Evolutionary conservation across 1,140 invertebrate species (phyloP).

Genomic region (Colletes latitarsis): DNA sequence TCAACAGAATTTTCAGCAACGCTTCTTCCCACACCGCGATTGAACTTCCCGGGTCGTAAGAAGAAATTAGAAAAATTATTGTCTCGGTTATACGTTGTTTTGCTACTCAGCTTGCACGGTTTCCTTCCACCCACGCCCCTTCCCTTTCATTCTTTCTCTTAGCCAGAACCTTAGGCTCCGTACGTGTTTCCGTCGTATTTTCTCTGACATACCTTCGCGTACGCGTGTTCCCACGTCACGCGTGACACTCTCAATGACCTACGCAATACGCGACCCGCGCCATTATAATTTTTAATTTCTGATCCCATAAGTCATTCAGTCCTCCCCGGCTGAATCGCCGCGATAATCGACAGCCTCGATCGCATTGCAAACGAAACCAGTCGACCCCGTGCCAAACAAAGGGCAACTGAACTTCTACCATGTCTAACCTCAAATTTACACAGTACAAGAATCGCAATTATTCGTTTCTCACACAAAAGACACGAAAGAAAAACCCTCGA

Average conservation of each 20-base stretch:
- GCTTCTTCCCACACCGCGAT: background rate
- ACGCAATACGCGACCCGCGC: conserved; percentile 35
- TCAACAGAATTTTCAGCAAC: background rate
- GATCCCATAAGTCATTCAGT: conserved; percentile 27
- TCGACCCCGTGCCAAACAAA: no score
- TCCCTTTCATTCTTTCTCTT: conserved; percentile 17
- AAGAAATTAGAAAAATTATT: conserved; percentile 23
- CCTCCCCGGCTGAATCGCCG: background rate
- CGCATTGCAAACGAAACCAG: background rate
- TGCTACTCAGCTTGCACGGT: background rate
- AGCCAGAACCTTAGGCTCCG: no score
- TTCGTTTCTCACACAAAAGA: no score
- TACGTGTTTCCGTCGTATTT: conserved; percentile 48
- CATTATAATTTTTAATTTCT: conserved; percentile 51
- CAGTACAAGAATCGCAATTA: no score
- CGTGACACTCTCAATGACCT: conserved; percentile 54
- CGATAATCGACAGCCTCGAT: conserved; percentile 3
- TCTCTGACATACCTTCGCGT: conserved; percentile 54
- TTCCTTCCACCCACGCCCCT: background rate
- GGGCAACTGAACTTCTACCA: no score
- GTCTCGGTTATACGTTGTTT: background rate
- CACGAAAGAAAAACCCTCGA: no score
- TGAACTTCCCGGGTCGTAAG: background rate
- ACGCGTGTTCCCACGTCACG: conserved; percentile 54
- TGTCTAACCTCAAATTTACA: no score